These are phyloP conservation scores for Portevinia maculata DNA, from an alignment of 2,888 invertebrate species.

Conservation along the genomic window DNA sequence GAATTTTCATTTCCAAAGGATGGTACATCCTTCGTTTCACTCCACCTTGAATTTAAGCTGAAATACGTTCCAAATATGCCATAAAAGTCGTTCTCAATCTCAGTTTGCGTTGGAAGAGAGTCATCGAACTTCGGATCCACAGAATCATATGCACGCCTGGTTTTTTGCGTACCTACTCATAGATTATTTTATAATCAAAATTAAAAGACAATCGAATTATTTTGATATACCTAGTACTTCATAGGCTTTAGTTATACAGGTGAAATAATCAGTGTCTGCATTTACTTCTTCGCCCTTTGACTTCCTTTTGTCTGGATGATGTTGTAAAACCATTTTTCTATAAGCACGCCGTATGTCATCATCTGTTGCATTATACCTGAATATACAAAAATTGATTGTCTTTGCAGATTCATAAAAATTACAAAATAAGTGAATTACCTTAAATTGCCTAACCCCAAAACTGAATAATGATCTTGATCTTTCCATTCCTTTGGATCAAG, in stretches of 20 bases:
- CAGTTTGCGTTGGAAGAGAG: slow-evolving; percentile 89
- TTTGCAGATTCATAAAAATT: background rate
- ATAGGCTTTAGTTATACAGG: slow-evolving; percentile 98
- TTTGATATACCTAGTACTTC: slow-evolving; percentile 90
- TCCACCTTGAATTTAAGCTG: slow-evolving; percentile 94
- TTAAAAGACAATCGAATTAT: background rate
- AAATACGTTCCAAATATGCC: slow-evolving; percentile 87
- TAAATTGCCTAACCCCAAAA: slow-evolving; percentile 92
- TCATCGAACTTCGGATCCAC: slow-evolving; percentile 98
- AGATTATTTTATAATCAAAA: background rate
- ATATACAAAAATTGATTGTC: slow-evolving; percentile 59
- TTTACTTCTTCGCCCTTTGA: slow-evolving; percentile 93
- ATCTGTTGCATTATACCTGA: slow-evolving; percentile 93
- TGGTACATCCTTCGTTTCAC: slow-evolving; percentile 93
- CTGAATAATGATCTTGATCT: slow-evolving; percentile 98
- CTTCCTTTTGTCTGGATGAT: slow-evolving; percentile 99
- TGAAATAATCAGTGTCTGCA: slow-evolving; percentile 98
- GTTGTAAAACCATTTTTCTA: slow-evolving; percentile 93
- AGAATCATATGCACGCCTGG: slow-evolving; percentile 96
- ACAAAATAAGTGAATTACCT: slow-evolving; percentile 77
- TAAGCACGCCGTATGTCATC: slow-evolving; percentile 97
- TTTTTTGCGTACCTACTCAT: slow-evolving; percentile 87
- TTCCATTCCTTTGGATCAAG: slow-evolving; percentile 99
- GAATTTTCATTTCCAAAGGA: slow-evolving; percentile 89
- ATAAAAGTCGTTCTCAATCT: slow-evolving; percentile 92